phyloP scores from a whole-genome alignment of 2,888 invertebrate genomes.

The Dryadula phaetusa region DNA sequence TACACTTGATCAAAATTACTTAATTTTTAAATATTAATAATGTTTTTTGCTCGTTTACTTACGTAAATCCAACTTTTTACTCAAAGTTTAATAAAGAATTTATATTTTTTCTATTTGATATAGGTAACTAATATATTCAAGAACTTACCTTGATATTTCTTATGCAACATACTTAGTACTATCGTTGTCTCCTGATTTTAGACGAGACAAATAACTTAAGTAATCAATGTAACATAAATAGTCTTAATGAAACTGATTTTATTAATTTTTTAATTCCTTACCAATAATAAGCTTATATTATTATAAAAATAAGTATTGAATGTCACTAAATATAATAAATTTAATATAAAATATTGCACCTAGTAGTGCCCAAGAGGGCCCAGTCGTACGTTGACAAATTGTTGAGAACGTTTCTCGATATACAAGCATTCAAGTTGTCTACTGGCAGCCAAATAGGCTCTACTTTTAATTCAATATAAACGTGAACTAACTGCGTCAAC shows the following conservation, averaged over 20 bases:
- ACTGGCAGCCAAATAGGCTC: conserved; percentile 19
- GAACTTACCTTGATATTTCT: neutral
- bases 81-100: no score
- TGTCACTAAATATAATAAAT: neutral
- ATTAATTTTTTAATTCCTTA: no score
- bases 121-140: no score
- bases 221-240: neutral
- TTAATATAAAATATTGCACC: neutral
- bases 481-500: neutral
- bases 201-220: neutral
- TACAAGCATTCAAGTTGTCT: conserved; percentile 10
- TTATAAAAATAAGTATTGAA: neutral
- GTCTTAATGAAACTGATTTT: no score
- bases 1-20: no score
- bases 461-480: conserved; percentile 23
- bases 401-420: neutral
- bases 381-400: conserved; percentile 7
- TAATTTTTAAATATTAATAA: no score
- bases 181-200: neutral
- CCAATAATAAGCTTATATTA: neutral
- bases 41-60: no score
- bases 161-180: neutral
- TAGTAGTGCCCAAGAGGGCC: neutral
- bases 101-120: neutral
- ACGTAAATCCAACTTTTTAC: no score